Percentiles rank a stretch among this genome's conserved stretches.
Evolutionary conservation across 2,888 invertebrate species (phyloP).

Genomic region (Gasteruption jaculator): DNA sequence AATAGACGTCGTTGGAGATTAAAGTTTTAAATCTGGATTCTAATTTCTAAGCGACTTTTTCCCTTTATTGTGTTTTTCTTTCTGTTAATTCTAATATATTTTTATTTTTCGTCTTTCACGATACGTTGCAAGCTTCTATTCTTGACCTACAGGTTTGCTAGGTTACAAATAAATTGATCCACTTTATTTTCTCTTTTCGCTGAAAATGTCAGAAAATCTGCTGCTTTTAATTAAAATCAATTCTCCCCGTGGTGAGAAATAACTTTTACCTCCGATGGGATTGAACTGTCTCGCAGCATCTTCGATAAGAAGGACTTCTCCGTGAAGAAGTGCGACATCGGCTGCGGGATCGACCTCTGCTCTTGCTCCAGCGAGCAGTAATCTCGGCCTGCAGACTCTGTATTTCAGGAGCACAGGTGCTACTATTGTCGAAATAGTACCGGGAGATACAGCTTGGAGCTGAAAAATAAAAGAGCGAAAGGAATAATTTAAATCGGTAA

Average conservation of each 20-base stretch:
- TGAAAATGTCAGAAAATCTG: background rate
- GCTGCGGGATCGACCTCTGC: constrained; percentile 62
- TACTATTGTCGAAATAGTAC: constrained; percentile 43
- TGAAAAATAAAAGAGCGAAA: constrained; percentile 25
- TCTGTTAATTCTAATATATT: too few relatives aligned
- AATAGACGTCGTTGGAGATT: too few relatives aligned
- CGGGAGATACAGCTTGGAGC: constrained; percentile 43
- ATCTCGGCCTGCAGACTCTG: constrained; percentile 49
- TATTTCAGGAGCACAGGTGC: constrained; percentile 46
- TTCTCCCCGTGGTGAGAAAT: constrained; percentile 3
- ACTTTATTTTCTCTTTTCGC: background rate
- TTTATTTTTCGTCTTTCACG: too few relatives aligned
- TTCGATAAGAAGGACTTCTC: constrained; percentile 63
- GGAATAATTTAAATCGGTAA: too few relatives aligned
- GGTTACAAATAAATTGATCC: too few relatives aligned
- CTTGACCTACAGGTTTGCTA: too few relatives aligned
- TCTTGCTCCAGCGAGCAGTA: constrained; percentile 61
- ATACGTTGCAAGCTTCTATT: too few relatives aligned
- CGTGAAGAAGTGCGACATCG: constrained; percentile 58
- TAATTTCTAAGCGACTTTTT: too few relatives aligned
- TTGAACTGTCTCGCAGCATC: constrained; percentile 58
- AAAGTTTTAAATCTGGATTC: too few relatives aligned
- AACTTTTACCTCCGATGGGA: constrained; percentile 52
- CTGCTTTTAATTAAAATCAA: background rate
- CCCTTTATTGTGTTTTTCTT: too few relatives aligned